Percentiles rank a stretch among this genome's conserved stretches.
These are phyloP conservation scores for Nebria salina DNA, from an alignment of 2,888 invertebrate species.

Conservation along the genomic window DNA sequence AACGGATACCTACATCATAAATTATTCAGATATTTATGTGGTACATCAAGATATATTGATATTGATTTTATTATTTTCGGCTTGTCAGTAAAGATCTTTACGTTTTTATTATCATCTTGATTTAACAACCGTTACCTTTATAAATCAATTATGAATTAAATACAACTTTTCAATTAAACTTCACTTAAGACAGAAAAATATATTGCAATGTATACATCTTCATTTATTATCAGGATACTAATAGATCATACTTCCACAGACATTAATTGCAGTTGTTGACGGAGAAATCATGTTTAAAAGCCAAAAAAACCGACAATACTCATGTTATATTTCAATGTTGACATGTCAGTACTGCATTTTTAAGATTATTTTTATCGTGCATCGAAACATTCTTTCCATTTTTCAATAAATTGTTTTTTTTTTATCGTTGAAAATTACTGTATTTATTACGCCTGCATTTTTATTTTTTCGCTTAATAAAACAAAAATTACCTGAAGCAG, in stretches of 20 bases:
- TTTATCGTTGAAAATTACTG: background rate
- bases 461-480: too few relatives aligned
- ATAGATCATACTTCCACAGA: background rate
- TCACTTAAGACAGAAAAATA: too few relatives aligned
- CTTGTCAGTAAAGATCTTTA: background rate
- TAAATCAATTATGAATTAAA: too few relatives aligned
- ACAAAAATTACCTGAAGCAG: conserved; percentile 64
- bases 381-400: background rate
- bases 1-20: background rate
- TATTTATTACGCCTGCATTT: background rate
- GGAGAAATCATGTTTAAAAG: background rate
- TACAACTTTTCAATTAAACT: too few relatives aligned
- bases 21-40: background rate
- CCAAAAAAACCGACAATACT: background rate
- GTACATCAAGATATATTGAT: background rate
- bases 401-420: background rate
- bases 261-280: background rate
- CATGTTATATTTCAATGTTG: background rate
- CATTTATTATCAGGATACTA: background rate
- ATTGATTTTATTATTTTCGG: background rate
- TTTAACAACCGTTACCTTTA: too few relatives aligned
- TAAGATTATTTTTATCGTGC: background rate
- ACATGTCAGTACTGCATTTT: background rate
- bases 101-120: background rate
- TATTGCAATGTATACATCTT: background rate